phyloP scores from a whole-genome alignment of 1,140 invertebrate species.

The Drosophila melanogaster region Release_6_plus_ISO1_MT NT_033777.3:18281501-18282000 shows the following conservation, averaged over 20 bases:
- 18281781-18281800: conserved; percentile 99
- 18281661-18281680: not conserved
- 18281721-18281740: conserved; percentile 98
- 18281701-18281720: conserved; percentile 99
- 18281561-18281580: conserved; percentile 45
- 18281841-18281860: conserved; percentile 97
- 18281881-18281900: conserved; percentile 96
- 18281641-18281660: conserved; percentile 9
- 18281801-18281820: conserved; percentile 99
- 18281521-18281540: conserved; percentile 63
- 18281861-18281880: conserved; percentile 97
- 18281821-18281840: conserved; percentile 98
- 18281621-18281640: conserved; percentile 22
- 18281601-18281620: conserved; percentile 16
- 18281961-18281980: conserved; percentile 42
- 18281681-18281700: conserved; percentile 91
- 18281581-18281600: conserved; percentile 26
- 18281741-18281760: conserved; percentile 99
- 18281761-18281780: conserved; percentile 99
- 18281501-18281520: conserved; percentile 30
- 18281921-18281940: conserved; percentile 88
- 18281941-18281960: conserved; percentile 61
- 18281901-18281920: conserved; percentile 94
- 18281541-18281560: conserved; percentile 67
- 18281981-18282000: conserved; percentile 24